Evolutionary conservation across 2,113 vertebrate species (phyloP).

Genomic region (Clarias macrocephalus): DNA sequence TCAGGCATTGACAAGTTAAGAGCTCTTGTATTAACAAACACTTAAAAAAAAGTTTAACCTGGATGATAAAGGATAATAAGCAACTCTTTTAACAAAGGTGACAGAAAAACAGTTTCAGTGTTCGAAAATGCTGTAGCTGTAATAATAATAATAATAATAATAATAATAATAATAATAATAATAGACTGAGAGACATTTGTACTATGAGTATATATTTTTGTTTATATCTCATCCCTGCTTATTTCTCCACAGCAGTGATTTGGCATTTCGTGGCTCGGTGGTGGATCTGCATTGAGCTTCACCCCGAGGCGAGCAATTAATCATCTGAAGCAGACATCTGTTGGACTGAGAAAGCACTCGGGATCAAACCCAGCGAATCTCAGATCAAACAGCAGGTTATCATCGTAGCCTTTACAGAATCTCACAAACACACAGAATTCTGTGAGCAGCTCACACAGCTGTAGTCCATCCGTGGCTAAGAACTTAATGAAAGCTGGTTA

Average conservation of each 20-base stretch:
- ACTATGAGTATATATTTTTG: background rate
- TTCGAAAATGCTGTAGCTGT: background rate
- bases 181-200: too few species aligned
- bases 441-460: background rate
- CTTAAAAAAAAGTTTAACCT: too few species aligned
- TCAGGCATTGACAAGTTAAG: too few species aligned
- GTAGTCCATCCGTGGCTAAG: background rate
- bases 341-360: conserved; percentile 23
- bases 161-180: background rate
- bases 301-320: conserved; percentile 43
- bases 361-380: conserved; percentile 38
- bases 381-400: conserved; percentile 48
- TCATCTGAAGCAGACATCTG: conserved; percentile 51
- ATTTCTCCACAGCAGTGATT: conserved; percentile 2
- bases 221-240: background rate
- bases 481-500: background rate
- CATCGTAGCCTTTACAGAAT: conserved; percentile 45
- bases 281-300: conserved; percentile 18
- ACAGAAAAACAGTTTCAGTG: background rate
- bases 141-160: background rate
- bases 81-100: background rate
- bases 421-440: conserved; percentile 11
- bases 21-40: too few species aligned
- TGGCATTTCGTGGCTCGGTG: conserved; percentile 23
- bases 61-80: background rate